A percentile compares a stretch with the other conserved stretches of the same genome.
Conservation (phyloP, 2,113 vertebrate species). For the Salvelinus alpinus region DNA sequence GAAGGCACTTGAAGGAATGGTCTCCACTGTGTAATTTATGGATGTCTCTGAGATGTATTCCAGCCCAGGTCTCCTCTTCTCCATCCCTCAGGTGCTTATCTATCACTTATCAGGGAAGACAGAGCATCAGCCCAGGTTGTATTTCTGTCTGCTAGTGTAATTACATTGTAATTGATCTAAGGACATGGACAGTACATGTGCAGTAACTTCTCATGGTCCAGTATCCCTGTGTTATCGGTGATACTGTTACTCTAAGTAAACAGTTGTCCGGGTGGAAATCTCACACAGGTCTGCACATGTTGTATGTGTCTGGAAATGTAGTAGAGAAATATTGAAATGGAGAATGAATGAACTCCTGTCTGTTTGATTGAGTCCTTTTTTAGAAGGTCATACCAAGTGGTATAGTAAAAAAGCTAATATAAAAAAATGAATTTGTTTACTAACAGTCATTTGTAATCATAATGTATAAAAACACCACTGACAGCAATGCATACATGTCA, state of each 20-base stretch:
- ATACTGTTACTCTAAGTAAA: constrained; percentile 29
- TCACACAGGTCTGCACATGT: constrained; percentile 25
- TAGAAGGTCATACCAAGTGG: not conserved
- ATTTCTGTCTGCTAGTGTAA: constrained; percentile 71
- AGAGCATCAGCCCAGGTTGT: constrained; percentile 58
- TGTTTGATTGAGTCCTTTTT: not conserved
- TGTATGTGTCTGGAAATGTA: not conserved
- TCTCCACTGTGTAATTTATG: constrained; percentile 60
- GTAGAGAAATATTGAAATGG: not conserved
- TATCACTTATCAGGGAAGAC: constrained; percentile 66
- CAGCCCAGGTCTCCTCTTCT: constrained; percentile 60
- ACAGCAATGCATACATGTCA: constrained; percentile 37
- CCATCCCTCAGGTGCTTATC: constrained; percentile 70
- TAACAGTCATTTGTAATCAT: constrained; percentile 24
- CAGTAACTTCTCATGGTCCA: constrained; percentile 51
- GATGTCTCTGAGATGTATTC: constrained; percentile 60
- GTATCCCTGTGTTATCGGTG: constrained; percentile 47
- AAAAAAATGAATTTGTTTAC: constrained; percentile 1
- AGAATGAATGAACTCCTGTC: not conserved
- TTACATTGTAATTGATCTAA: constrained; percentile 71
- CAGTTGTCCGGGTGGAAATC: not conserved
- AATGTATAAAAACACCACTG: not conserved
- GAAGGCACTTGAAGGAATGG: constrained; percentile 32
- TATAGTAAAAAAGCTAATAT: not conserved
- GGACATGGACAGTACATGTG: constrained; percentile 34